Conservation (phyloP, 2,888 invertebrate genomes). For the Corbicula japonica region DNA sequence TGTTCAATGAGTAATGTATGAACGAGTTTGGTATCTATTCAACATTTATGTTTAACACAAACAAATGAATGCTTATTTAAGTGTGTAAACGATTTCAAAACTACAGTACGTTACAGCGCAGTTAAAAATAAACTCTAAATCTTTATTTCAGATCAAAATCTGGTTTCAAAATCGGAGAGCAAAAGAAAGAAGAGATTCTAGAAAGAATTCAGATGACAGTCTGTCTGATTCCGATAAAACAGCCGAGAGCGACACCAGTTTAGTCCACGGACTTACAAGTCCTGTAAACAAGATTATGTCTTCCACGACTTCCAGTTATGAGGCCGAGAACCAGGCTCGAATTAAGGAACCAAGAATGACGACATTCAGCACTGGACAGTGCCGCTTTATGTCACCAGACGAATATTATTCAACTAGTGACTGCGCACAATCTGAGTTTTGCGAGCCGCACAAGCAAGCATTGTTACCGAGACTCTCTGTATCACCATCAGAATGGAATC, state of each 20-base stretch:
- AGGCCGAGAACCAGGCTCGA: background rate
- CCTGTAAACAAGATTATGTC: background rate
- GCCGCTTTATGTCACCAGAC: conserved; percentile 6
- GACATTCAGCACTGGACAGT: background rate
- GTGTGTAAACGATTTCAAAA: no score
- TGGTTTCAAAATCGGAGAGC: conserved; percentile 51
- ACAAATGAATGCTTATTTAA: no score
- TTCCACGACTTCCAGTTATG: background rate
- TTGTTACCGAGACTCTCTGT: background rate
- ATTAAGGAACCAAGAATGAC: background rate
- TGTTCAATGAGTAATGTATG: no score
- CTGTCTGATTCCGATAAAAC: conserved; percentile 7
- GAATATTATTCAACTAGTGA: no score
- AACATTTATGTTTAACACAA: no score
- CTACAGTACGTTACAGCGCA: no score
- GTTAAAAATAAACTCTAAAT: background rate
- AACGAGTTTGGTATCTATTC: no score
- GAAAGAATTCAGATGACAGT: conserved; percentile 3
- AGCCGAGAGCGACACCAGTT: conserved; percentile 7
- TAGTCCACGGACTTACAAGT: background rate
- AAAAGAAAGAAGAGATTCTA: conserved; percentile 39
- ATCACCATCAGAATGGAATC: conserved; percentile 21
- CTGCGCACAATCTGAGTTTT: no score
- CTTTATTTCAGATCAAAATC: conserved; percentile 38
- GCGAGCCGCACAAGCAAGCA: no score